Evolutionary conservation across 2,888 invertebrate genomes (phyloP), one percentile per base, ranked within the genome.

Genomic region (Nasonia oneida): DNA sequence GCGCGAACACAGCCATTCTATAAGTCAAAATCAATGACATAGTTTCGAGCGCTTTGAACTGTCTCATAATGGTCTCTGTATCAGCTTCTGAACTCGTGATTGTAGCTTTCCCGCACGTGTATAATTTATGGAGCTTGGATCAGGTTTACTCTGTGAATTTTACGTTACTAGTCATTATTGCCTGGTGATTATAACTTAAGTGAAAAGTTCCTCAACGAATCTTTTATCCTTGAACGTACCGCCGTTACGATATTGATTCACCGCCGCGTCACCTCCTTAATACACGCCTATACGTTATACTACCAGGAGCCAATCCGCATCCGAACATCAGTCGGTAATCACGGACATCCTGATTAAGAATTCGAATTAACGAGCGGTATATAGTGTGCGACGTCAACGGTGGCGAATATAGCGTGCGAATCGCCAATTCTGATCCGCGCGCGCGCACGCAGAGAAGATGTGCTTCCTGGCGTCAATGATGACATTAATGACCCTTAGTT

Each of bases 401-500:
- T 1, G n/a, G 57, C 57, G 53, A 15, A 18, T 2, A 5, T n/a
- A 39, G 42, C 67, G 42, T 47, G 70, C 18, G 67, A 85, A 74
- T 81, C 74, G 42, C 12, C 73, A 86, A 86, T 79, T 86, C 75
- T 61, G 79, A 83, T 86, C 77, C 70, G 15, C 29, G 29, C 37
- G 37, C 37, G n/a, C 15, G n/a, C 42, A 29, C 47, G 53, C 37
- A 37, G 47, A 77, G 77, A 79, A 61, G 57, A 61, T 61, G 67
- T 75, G 78, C 85, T 79, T 70, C 29, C 75, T 64, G 78, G 79
- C 82, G 75, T 76, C 82, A 80, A 79, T 57, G 80, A 64, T 50
- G 80, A 80, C 80, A 80, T 83, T 86, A 86, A 86, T 80, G 86
- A 83, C 86, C 82, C 85, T 85, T 85, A 82, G 82, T 81, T 85